Evolutionary conservation across 2,888 invertebrate genomes (phyloP).

Genomic region (Drosophila setosimentum): DNA sequence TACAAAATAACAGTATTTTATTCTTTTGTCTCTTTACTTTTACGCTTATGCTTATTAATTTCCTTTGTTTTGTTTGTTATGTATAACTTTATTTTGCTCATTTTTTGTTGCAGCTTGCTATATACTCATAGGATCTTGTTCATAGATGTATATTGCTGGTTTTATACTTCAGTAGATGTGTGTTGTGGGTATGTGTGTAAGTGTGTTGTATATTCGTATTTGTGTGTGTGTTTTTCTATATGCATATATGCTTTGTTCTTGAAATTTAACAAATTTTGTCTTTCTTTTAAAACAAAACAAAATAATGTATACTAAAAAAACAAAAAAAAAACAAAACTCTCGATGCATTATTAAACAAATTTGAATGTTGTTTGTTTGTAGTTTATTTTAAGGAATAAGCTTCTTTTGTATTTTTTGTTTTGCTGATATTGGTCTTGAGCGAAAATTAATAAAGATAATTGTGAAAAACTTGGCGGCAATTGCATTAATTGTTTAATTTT

Average conservation of each 20-base stretch:
- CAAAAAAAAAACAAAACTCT: conserved; percentile 26
- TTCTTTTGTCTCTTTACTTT: conserved; percentile 73
- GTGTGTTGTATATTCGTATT: conserved; percentile 11
- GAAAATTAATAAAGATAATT: conserved; percentile 53
- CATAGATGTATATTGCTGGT: conserved; percentile 42
- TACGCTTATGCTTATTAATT: conserved; percentile 76
- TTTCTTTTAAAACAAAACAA: conserved; percentile 43
- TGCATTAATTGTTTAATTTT: conserved; percentile 58
- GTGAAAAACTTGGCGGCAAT: conserved; percentile 60
- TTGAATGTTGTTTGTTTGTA: conserved; percentile 8
- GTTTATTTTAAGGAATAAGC: conserved; percentile 49
- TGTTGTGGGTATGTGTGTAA: conserved; percentile 33
- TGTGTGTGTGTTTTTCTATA: conserved; percentile 33
- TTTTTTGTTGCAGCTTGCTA: conserved; percentile 69
- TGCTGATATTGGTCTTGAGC: conserved; percentile 60
- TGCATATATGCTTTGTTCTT: conserved; percentile 67
- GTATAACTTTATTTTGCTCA: conserved; percentile 66
- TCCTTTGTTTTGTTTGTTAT: conserved; percentile 45
- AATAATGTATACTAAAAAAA: conserved; percentile 24
- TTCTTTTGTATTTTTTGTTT: conserved; percentile 37
- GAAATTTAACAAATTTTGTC: conserved; percentile 52
- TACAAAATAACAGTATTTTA: conserved; percentile 85
- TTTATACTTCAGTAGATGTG: conserved; percentile 47
- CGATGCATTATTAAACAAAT: conserved; percentile 21
- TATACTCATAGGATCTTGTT: conserved; percentile 65